A percentile compares a stretch with the other conserved stretches of the same genome.
These are phyloP conservation scores for Sardina pilchardus DNA, from an alignment of 2,113 vertebrate species.

Conservation along the genomic window DNA sequence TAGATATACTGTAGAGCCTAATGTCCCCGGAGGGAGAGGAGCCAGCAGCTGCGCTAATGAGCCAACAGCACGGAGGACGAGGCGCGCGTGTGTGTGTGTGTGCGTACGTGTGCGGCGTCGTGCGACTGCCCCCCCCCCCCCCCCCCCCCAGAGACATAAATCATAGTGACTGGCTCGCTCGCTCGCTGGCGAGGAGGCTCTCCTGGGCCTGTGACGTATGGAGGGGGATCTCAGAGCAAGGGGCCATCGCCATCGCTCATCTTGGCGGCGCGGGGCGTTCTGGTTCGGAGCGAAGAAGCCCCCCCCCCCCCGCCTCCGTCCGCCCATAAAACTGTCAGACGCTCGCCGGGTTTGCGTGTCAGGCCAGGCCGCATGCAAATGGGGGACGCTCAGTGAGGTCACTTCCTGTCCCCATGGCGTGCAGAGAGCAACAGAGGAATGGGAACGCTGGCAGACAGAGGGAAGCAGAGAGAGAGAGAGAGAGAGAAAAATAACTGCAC, in stretches of 20 bases:
- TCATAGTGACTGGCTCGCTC: neutral
- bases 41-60: conserved; percentile 7
- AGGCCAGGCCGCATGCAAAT: neutral
- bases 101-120: too few relatives aligned
- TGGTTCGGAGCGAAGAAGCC: neutral
- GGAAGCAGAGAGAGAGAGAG: neutral
- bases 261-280: neutral
- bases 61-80: neutral
- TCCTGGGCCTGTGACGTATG: neutral
- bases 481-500: neutral
- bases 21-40: neutral
- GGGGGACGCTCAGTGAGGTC: neutral
- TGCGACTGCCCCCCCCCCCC: neutral
- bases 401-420: neutral
- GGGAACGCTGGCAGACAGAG: neutral
- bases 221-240: neutral
- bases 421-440: neutral
- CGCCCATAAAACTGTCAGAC: neutral
- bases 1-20: neutral
- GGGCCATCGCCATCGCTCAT: neutral
- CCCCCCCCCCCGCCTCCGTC: neutral
- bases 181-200: neutral
- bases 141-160: neutral
- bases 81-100: neutral
- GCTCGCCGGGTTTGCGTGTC: neutral